phyloP scores from a whole-genome alignment of 2,888 invertebrate genomes.

The Sepioteuthis lessoniana region DNA sequence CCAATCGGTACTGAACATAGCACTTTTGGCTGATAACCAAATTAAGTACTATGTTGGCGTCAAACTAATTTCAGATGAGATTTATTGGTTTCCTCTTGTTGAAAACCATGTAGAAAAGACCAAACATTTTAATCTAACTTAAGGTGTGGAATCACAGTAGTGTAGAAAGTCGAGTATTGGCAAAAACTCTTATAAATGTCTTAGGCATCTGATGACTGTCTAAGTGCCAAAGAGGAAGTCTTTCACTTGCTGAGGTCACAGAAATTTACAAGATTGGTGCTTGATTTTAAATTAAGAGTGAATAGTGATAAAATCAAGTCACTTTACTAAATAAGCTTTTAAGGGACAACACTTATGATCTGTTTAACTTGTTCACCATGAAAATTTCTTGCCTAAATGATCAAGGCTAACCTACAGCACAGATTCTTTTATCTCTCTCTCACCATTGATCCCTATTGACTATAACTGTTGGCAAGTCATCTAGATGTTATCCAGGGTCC shows the following conservation, averaged over 20 bases:
- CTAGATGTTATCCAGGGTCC: too few species aligned
- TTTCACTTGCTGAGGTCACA: neutral
- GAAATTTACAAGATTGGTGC: neutral
- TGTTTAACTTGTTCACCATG: too few species aligned
- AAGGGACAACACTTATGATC: neutral
- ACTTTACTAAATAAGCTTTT: neutral
- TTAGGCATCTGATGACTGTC: neutral
- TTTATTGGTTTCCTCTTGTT: conserved; percentile 20
- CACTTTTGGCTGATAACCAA: neutral
- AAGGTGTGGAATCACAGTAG: neutral
- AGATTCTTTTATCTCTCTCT: too few species aligned
- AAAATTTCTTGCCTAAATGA: too few species aligned
- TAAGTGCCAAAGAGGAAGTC: neutral
- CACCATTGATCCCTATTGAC: too few species aligned
- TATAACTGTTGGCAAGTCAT: too few species aligned
- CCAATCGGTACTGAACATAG: neutral
- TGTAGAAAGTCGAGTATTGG: neutral
- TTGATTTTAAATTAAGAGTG: neutral
- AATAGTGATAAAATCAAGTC: neutral
- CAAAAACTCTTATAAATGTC: neutral
- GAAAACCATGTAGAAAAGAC: neutral
- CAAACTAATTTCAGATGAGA: conserved; percentile 6
- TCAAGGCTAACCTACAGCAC: too few species aligned
- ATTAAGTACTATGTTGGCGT: conserved; percentile 33
- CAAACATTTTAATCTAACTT: conserved; percentile 8